Percentiles rank a stretch among this genome's conserved stretches.
Conservation (phyloP, 2,888 invertebrate genomes). For the Epistrophella euchroma region DNA sequence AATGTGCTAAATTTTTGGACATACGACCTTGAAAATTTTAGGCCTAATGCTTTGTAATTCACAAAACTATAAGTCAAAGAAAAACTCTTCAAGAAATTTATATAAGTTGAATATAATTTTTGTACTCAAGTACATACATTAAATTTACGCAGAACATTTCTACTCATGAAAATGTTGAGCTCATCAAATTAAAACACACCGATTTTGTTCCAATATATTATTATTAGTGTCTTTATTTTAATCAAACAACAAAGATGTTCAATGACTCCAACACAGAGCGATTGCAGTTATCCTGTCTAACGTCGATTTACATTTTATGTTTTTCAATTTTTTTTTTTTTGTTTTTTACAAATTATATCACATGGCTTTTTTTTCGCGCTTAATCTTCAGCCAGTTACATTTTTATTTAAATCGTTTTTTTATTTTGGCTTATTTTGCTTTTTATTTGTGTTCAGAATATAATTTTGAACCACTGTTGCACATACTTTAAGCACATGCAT, state of each 20-base stretch:
- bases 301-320: background rate
- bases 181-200: background rate
- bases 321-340: background rate
- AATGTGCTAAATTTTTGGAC: too few species aligned
- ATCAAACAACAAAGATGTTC: background rate
- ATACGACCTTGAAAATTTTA: too few species aligned
- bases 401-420: constrained; percentile 29
- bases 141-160: too few species aligned
- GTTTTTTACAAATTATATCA: background rate
- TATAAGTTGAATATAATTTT: background rate
- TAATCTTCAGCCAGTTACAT: background rate
- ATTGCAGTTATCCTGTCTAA: constrained; percentile 24
- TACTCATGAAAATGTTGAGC: too few species aligned
- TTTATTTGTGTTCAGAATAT: constrained; percentile 37
- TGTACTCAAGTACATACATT: too few species aligned
- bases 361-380: constrained; percentile 13
- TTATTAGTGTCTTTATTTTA: background rate
- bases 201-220: background rate
- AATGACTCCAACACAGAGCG: constrained; percentile 22
- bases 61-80: too few species aligned
- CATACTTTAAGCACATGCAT: constrained; percentile 43
- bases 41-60: too few species aligned
- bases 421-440: constrained; percentile 52
- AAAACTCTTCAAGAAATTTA: background rate
- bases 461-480: constrained; percentile 21